Evolutionary conservation across 2,797 vertebrate genomes (phyloP).

Genomic region (Myripristis murdjan): DNA sequence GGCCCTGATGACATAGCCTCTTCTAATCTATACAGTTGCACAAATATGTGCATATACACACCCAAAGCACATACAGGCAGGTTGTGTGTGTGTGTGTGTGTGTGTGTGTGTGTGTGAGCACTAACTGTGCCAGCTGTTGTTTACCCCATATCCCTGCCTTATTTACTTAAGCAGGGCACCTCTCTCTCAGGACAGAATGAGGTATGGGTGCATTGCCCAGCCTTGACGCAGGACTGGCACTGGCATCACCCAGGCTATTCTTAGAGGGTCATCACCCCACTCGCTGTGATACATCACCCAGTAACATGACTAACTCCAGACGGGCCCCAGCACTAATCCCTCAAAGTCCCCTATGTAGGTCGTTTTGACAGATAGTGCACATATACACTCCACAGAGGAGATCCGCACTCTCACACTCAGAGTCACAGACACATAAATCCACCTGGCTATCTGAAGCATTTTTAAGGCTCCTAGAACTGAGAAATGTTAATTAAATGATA

Average conservation of each 20-base stretch:
- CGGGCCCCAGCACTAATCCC: constrained; percentile 50
- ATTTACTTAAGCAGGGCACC: constrained; percentile 90
- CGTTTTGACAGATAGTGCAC: constrained; percentile 56
- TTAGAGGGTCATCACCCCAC: constrained; percentile 70
- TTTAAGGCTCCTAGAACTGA: neutral
- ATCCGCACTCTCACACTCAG: constrained; percentile 9
- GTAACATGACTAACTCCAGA: constrained; percentile 69
- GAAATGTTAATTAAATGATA: constrained; percentile 17
- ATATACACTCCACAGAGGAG: constrained; percentile 27
- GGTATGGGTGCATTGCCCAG: constrained; percentile 40
- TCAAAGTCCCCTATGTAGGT: constrained; percentile 72
- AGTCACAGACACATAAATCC: constrained; percentile 15
- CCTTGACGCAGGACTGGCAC: constrained; percentile 40
- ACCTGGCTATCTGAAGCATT: constrained; percentile 1
- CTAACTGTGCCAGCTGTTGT: constrained; percentile 86
- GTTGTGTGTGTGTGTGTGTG: constrained; percentile 33
- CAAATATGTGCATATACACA: constrained; percentile 61
- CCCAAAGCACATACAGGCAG: constrained; percentile 45
- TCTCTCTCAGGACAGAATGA: constrained; percentile 65
- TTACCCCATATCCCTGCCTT: constrained; percentile 88
- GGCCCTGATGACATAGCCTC: constrained; percentile 67
- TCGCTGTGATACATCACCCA: constrained; percentile 75
- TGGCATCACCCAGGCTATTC: constrained; percentile 74
- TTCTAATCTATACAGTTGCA: constrained; percentile 69
- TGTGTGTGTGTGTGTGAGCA: constrained; percentile 34